Evolutionary conservation across 2,888 invertebrate genomes (phyloP).

Genomic region (Mellilla xanthometata): DNA sequence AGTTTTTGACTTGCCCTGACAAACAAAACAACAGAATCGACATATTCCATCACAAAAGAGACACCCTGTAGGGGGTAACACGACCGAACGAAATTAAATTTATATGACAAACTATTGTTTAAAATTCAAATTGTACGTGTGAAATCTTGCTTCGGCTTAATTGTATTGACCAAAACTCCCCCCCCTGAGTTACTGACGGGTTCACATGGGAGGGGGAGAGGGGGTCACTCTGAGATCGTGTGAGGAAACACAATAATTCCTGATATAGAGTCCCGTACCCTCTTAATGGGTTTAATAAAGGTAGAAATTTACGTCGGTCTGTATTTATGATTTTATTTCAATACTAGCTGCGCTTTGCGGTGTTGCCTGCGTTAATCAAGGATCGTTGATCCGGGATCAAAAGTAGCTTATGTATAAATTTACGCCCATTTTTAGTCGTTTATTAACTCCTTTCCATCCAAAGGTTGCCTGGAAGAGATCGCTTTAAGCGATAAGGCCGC

Average conservation of each 20-base stretch:
- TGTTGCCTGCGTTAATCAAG: too few relatives aligned
- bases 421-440: too few relatives aligned
- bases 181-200: slow-evolving; percentile 46
- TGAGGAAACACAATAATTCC: slow-evolving; percentile 67
- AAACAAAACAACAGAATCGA: too few relatives aligned
- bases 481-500: too few relatives aligned
- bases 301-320: slow-evolving; percentile 68
- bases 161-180: slow-evolving; percentile 74
- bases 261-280: slow-evolving; percentile 64
- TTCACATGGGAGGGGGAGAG: slow-evolving; percentile 28
- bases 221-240: slow-evolving; percentile 50
- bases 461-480: too few relatives aligned
- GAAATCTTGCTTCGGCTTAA: slow-evolving; percentile 77
- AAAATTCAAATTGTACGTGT: slow-evolving; percentile 81
- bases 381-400: too few relatives aligned
- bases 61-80: slow-evolving; percentile 55
- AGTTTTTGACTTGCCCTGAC: too few relatives aligned
- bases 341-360: too few relatives aligned
- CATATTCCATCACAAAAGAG: neutral
- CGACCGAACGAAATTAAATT: slow-evolving; percentile 73
- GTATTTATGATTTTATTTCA: slow-evolving; percentile 79
- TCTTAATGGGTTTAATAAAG: slow-evolving; percentile 80
- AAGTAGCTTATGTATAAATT: too few relatives aligned
- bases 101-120: slow-evolving; percentile 81
- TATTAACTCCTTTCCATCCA: too few relatives aligned